A percentile compares a stretch with the other conserved stretches of the same genome.
Evolutionary conservation across 2,888 invertebrate genomes (phyloP).

Genomic region (Lepidocyrtoides sp.): DNA sequence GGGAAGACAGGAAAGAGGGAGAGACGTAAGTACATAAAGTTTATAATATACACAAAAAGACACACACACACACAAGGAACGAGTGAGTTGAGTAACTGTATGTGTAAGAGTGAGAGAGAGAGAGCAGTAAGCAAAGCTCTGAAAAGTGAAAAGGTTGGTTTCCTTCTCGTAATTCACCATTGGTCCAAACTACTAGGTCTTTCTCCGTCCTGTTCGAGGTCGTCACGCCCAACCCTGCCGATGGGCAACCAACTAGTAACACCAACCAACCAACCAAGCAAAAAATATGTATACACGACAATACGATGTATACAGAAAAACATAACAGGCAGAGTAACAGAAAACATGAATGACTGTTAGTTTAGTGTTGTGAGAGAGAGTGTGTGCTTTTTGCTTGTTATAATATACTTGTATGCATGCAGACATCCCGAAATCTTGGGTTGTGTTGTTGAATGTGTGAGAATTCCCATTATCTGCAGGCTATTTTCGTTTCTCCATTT

Average conservation of each 20-base stretch:
- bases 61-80: conserved; percentile 9
- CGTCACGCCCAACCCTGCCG: conserved; percentile 83
- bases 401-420: not conserved
- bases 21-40: conserved; percentile 48
- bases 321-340: conserved; percentile 7
- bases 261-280: conserved; percentile 58
- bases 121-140: conserved; percentile 76
- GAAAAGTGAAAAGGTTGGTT: conserved; percentile 69
- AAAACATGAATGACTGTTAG: conserved; percentile 46
- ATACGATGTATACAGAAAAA: conserved; percentile 45
- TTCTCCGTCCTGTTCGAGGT: conserved; percentile 82
- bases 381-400: conserved; percentile 7
- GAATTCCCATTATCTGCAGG: conserved; percentile 64
- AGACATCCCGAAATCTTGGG: not conserved
- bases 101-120: conserved; percentile 79
- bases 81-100: no score
- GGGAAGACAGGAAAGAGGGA: conserved; percentile 65
- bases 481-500: conserved; percentile 65
- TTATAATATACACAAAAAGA: conserved; percentile 29
- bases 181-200: conserved; percentile 82
- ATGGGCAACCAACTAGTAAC: conserved; percentile 82
- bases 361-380: not conserved
- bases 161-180: conserved; percentile 69
- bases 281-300: conserved; percentile 45
- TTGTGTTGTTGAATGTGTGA: conserved; percentile 50